These are phyloP conservation scores for Sarcophaga peregrina DNA, from an alignment of 1,140 invertebrate genomes.

Conservation along the genomic window DNA sequence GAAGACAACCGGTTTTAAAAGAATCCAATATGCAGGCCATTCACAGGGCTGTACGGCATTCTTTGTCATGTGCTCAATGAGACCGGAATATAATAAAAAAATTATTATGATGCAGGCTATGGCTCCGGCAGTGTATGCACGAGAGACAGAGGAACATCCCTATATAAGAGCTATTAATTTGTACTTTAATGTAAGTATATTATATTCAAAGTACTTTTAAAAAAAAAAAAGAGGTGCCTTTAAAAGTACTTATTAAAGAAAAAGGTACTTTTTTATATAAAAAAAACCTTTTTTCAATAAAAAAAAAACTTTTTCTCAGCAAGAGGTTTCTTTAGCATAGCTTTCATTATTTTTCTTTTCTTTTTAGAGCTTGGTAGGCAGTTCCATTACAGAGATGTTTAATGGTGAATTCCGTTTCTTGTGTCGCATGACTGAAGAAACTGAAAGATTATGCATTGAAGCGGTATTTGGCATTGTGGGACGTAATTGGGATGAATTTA, in stretches of 20 bases:
- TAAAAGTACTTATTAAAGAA: background rate
- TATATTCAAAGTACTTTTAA: background rate
- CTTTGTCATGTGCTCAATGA: conserved; percentile 73
- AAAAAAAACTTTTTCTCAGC: too few species aligned
- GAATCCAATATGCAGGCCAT: conserved; percentile 67
- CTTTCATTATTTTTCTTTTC: conserved; percentile 21
- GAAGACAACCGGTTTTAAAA: conserved; percentile 67
- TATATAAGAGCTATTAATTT: conserved; percentile 61
- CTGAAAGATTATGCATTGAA: conserved; percentile 60
- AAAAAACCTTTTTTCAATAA: too few species aligned
- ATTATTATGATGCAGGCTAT: conserved; percentile 72
- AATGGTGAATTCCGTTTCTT: conserved; percentile 62
- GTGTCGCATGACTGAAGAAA: conserved; percentile 64
- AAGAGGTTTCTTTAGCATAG: background rate
- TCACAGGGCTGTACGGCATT: conserved; percentile 72
- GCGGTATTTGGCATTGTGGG: conserved; percentile 63
- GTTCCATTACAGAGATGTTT: conserved; percentile 64
- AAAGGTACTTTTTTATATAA: background rate
- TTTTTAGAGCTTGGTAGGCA: conserved; percentile 58
- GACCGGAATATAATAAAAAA: conserved; percentile 77
- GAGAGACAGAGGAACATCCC: conserved; percentile 62
- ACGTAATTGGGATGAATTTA: conserved; percentile 63
- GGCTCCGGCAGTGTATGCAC: conserved; percentile 71
- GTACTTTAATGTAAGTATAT: conserved; percentile 60
- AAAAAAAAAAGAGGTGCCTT: background rate